Conservation (phyloP, 1,140 invertebrate genomes). For the Sycobia sp. region DNA sequence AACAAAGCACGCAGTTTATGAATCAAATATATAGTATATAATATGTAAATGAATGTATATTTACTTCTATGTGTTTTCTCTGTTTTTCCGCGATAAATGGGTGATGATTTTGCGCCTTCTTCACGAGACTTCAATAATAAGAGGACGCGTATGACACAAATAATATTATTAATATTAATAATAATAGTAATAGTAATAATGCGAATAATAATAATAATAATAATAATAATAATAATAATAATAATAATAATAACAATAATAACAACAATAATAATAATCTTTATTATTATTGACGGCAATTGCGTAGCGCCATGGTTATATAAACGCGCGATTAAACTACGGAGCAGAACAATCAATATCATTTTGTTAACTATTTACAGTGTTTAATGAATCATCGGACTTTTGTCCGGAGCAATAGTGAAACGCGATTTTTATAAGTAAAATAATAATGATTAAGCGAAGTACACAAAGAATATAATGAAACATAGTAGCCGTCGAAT, state of each 20-base stretch:
- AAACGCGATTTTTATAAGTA: slow-evolving; percentile 44
- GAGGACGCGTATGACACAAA: background rate
- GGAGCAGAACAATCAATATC: slow-evolving; percentile 53
- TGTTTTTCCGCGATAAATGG: slow-evolving; percentile 16
- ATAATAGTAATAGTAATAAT: no score
- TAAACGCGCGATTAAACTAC: slow-evolving; percentile 25
- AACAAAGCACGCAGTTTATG: slow-evolving; percentile 24
- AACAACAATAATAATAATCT: background rate
- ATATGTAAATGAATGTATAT: slow-evolving; percentile 16
- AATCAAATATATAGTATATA: slow-evolving; percentile 6
- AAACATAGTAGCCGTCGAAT: slow-evolving; percentile 24
- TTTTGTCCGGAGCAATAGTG: slow-evolving; percentile 57
- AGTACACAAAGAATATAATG: slow-evolving; percentile 40
- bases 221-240: no score
- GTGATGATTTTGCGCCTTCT: slow-evolving; percentile 27
- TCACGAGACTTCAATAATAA: slow-evolving; percentile 22
- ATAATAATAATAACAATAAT: no score
- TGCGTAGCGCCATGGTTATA: slow-evolving; percentile 13
- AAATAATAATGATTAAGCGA: slow-evolving; percentile 41
- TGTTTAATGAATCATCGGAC: slow-evolving; percentile 54
- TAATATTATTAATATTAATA: no score
- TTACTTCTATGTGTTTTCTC: slow-evolving; percentile 13
- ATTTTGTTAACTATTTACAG: slow-evolving; percentile 61
- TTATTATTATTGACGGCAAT: slow-evolving; percentile 12
- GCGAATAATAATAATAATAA: no score